Base-by-base conservation (phyloP, 2,888 invertebrate species). In the Nipponacmea schrenckii region DNA sequence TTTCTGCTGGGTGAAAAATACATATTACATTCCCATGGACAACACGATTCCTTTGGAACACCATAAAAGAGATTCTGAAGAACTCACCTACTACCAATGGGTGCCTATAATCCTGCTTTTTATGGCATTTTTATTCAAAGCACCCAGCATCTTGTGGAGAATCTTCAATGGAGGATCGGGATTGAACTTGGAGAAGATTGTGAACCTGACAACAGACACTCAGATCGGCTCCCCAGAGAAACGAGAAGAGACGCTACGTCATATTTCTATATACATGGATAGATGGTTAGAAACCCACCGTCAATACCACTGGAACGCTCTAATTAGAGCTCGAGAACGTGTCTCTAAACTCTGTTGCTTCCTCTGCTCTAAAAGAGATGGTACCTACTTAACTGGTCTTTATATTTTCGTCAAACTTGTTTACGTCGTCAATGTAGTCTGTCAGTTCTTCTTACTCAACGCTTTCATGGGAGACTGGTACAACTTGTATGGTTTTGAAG, bases 71-170 rank as follows among this genome's bases (percentile, higher is more conserved):
- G 77, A 79, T 20, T 74, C 79, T 0, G 78, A 82, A 67, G 85
- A 85, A 74, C 77, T 85, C 44, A 83, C 84, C 68, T 85, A 85
- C 77, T 85, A 85, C 79, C 85, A 85, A 76, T 85, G 85, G 90
- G 85, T 90, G 77, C 88, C 90, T 74, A 83, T 90, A 81, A 85
- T 90, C 68, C 86, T 90, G 20, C 88, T 90, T 50, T 83, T 89
- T 70, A 90, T 90, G 85, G 90, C 90, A 14, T 87, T 90, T 72
- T 79, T 90, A 45, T 90, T 90, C 84, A 90, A 90, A 79, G 79
- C 90, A 62, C 90, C 90, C 4, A 86, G 89, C 48, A 82, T 90
- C 48, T 71, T 90, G 20, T 90, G 90, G 90, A 80, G 90, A 46
- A 84, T 90, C 71, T 83, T 90, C 71, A 82, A 81, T 64, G 80